Evolutionary conservation across 1,140 invertebrate genomes (phyloP).

Genomic region (Sycobia sp.): DNA sequence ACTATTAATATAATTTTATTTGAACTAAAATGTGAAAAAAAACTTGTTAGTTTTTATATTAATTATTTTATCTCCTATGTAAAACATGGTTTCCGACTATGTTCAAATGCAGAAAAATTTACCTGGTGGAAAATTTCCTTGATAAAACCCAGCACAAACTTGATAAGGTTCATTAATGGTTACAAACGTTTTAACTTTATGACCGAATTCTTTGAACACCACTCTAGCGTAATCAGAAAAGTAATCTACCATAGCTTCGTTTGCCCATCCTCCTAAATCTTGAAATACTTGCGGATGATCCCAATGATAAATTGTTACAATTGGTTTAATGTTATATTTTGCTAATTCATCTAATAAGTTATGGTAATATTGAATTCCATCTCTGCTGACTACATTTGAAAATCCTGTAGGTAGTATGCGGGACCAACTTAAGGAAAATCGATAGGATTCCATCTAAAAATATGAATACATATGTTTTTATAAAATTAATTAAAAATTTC

Average conservation of each 20-base stretch:
- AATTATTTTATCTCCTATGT: background rate
- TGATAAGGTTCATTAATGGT: conserved; percentile 62
- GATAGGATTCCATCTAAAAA: conserved; percentile 56
- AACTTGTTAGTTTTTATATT: no score
- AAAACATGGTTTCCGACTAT: conserved; percentile 25
- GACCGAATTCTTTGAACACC: no score
- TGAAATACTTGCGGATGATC: conserved; percentile 61
- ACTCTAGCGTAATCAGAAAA: conserved; percentile 63
- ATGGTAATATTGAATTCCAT: conserved; percentile 67
- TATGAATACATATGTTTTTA: no score
- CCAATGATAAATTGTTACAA: no score
- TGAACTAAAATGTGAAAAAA: no score
- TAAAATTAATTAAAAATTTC: no score
- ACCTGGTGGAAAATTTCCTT: no score
- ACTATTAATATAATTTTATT: no score
- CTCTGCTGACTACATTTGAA: conserved; percentile 60
- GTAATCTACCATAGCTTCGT: conserved; percentile 64
- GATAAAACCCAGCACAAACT: no score
- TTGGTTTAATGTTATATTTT: conserved; percentile 60
- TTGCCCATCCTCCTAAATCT: conserved; percentile 68
- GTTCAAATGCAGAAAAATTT: conserved; percentile 50
- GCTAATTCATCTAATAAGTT: conserved; percentile 63
- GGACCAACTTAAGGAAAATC: no score
- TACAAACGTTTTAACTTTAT: conserved; percentile 55
- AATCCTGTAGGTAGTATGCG: no score